Base-by-base conservation (phyloP, 2,888 invertebrate genomes). In the Gisinianus flammeolus region DNA sequence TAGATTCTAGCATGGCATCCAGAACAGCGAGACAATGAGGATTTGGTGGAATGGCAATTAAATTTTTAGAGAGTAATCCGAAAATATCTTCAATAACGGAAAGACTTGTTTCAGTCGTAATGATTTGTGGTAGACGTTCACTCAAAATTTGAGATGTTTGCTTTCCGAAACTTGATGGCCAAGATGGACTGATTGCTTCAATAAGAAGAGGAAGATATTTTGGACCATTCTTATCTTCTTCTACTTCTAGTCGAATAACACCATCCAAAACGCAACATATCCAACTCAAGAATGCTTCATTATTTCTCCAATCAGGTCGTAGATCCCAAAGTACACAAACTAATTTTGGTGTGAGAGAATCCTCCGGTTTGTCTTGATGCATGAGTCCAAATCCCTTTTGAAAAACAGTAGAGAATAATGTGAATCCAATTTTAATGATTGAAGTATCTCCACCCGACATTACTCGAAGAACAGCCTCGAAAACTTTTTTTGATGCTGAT, bases 31-130 rank as follows among this genome's bases (percentile, higher is more conserved):
- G 58, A 12, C 81, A 82, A 69, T 81, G 58, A 1, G 77, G 66
- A 81, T 83, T 84, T 24, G 84, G 84, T 52, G 84, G 84, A 26
- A 84, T 80, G 1, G 82, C 78, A 54, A 84, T 79, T 28, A 83
- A 78, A 71, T 80, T 82, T 72, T 81, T 84, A 10, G 83, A 80
- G 0, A 84, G 62, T 1, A 79, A 71, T 64, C 80, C 66, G 64
- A 83, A 81, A 52, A 79, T 78, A 30, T 76, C 71, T 24, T 84
- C 82, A 0, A 84, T 56, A 10, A 81, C 67, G 10, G 35, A 19
- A 5, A 56, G 4, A 5, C 26, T 26, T 19, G 71, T 71, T 5
- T 66, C 64, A n/a, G 19, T 10, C 4, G 74, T 56, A 10, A 84
- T 56, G 5, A 84, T 44, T 52, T 83, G 82, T 22, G 77, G 78